Conservation (phyloP, 2,888 invertebrate species). For the Ormia ochracea region DNA sequence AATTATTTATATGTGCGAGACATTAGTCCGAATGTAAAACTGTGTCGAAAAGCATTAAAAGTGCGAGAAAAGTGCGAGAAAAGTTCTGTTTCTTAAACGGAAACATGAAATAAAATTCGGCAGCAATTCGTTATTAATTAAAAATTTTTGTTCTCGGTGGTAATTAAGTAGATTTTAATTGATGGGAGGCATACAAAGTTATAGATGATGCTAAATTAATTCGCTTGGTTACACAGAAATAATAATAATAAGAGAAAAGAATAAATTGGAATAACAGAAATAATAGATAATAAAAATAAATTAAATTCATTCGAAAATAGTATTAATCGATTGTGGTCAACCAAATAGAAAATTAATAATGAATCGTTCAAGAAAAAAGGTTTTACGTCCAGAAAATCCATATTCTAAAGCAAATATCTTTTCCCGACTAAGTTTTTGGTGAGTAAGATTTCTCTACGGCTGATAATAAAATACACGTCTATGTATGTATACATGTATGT, state of each 20-base stretch:
- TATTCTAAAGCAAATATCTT: conserved; percentile 81
- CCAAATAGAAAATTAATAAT: conserved; percentile 60
- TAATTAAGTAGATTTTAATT: conserved; percentile 35
- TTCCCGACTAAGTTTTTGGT: conserved; percentile 83
- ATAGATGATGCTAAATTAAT: conserved; percentile 30
- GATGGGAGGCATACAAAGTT: conserved; percentile 9
- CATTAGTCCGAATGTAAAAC: conserved; percentile 28
- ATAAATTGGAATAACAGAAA: not conserved
- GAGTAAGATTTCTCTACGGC: conserved; percentile 69
- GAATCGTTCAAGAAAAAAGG: conserved; percentile 77
- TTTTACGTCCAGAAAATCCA: conserved; percentile 79
- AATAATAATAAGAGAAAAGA: not conserved
- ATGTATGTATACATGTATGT: not conserved
- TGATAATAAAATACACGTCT: not conserved
- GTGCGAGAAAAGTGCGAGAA: not conserved
- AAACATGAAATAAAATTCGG: not conserved
- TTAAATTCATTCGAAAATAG: no score
- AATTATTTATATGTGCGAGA: conserved; percentile 34
- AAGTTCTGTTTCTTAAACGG: not conserved
- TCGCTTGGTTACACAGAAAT: not conserved
- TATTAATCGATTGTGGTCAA: conserved; percentile 15
- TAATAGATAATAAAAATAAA: no score
- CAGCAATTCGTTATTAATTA: not conserved
- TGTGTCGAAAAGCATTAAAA: conserved; percentile 16
- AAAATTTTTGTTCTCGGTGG: not conserved